Percentiles rank a stretch among this genome's conserved stretches.
These are phyloP conservation scores for Helarctos malayanus DNA, from an alignment of 2,797 vertebrate genomes.

Conservation along the genomic window DNA sequence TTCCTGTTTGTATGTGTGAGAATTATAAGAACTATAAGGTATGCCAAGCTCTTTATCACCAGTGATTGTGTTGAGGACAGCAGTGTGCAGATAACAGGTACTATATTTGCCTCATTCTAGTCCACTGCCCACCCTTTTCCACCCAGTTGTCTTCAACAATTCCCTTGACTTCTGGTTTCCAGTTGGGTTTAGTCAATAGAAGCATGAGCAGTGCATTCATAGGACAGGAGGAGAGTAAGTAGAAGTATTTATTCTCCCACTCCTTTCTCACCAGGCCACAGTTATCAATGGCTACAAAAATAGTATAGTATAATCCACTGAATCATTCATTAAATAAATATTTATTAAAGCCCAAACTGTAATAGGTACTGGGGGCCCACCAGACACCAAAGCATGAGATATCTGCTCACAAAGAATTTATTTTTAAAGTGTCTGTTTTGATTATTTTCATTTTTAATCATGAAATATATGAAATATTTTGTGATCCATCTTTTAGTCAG, in stretches of 20 bases:
- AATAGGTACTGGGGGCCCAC: background rate
- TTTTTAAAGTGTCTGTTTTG: background rate
- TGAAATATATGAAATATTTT: constrained; percentile 39
- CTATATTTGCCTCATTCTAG: background rate
- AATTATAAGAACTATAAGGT: background rate
- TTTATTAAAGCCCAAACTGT: background rate
- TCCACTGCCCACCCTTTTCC: background rate
- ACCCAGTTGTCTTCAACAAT: background rate
- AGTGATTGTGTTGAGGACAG: background rate
- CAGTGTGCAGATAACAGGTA: background rate
- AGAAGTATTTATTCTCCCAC: background rate
- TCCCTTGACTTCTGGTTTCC: background rate
- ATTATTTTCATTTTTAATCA: constrained; percentile 32
- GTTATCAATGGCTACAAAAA: background rate
- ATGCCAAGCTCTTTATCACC: background rate
- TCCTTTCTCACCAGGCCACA: background rate
- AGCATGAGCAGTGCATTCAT: background rate
- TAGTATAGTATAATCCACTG: background rate
- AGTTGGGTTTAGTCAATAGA: background rate
- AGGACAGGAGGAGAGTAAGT: background rate
- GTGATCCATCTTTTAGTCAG: background rate
- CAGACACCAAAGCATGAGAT: background rate
- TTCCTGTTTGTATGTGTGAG: background rate
- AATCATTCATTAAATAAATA: constrained; percentile 15
- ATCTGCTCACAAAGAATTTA: background rate